A percentile compares a stretch with the other conserved stretches of the same genome.
These are phyloP conservation scores for Todus mexicanus DNA, from an alignment of 2,797 vertebrate genomes.

Conservation along the genomic window DNA sequence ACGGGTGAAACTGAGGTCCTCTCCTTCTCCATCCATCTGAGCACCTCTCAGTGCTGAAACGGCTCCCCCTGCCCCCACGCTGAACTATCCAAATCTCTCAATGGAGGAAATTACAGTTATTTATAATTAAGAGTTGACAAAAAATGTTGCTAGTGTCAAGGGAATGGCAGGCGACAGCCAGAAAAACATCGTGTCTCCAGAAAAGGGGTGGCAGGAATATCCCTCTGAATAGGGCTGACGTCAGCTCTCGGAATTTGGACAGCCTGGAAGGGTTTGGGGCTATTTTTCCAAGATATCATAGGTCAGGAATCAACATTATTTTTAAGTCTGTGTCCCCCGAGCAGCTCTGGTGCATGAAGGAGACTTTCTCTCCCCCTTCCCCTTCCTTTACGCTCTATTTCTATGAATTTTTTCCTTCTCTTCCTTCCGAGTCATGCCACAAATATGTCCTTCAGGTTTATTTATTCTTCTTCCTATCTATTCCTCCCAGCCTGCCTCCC, in stretches of 20 bases:
- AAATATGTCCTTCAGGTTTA: constrained; percentile 57
- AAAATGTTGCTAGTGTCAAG: constrained; percentile 64
- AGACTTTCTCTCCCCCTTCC: not conserved
- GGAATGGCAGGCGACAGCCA: constrained; percentile 48
- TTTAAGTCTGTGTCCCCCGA: constrained; percentile 52
- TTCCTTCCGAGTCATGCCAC: constrained; percentile 43
- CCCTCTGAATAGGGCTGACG: constrained; percentile 61
- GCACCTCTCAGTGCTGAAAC: not conserved
- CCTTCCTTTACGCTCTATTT: not conserved
- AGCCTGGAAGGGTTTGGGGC: constrained; percentile 42
- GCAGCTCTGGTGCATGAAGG: constrained; percentile 16
- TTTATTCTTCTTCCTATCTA: constrained; percentile 53
- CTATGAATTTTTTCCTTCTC: constrained; percentile 36
- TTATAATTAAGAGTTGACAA: constrained; percentile 61
- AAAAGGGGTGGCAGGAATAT: constrained; percentile 64
- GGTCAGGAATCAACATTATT: constrained; percentile 64
- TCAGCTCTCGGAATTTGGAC: constrained; percentile 52
- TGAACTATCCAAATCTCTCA: constrained; percentile 23
- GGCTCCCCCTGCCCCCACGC: not conserved
- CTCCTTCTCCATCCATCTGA: not conserved
- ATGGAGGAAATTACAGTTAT: constrained; percentile 57
- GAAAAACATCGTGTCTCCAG: constrained; percentile 66
- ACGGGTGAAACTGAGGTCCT: not conserved
- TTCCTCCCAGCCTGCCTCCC: not conserved
- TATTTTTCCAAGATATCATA: constrained; percentile 71